A percentile compares a stretch with the other conserved stretches of the same genome.
Conservation (phyloP, 2,113 vertebrate species). For the Corythaeola cristata region DNA sequence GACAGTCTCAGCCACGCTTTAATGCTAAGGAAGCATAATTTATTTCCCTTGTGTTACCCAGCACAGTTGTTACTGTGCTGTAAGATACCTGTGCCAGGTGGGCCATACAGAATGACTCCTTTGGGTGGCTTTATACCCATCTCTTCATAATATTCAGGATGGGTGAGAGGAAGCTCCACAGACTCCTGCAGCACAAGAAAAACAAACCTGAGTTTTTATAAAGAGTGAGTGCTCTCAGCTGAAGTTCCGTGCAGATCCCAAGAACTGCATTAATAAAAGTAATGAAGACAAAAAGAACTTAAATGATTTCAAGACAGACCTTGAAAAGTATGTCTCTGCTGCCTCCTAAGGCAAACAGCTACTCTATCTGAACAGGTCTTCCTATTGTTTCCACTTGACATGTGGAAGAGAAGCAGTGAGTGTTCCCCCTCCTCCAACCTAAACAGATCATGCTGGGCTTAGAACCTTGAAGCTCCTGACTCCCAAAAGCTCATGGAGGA, state of each 20-base stretch:
- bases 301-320: neutral
- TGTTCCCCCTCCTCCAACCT: neutral
- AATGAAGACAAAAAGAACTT: neutral
- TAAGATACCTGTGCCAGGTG: conserved; percentile 91
- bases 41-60: neutral
- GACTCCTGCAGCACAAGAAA: conserved; percentile 83
- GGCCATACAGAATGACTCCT: conserved; percentile 95
- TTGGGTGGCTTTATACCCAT: conserved; percentile 99
- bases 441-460: neutral
- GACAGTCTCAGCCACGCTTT: neutral
- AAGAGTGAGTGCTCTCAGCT: neutral
- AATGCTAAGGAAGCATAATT: neutral
- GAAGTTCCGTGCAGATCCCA: neutral
- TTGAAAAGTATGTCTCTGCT: neutral
- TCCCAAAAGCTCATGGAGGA: neutral
- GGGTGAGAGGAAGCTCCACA: conserved; percentile 96
- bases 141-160: conserved; percentile 98
- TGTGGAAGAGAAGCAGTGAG: neutral
- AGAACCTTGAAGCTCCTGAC: neutral
- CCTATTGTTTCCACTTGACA: neutral
- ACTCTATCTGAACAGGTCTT: neutral
- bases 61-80: neutral
- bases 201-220: neutral
- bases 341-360: neutral
- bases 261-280: neutral